Percentiles rank a stretch among this genome's conserved stretches.
phyloP scores from a whole-genome alignment of 2,797 vertebrate genomes.

The Crocodylus rhombifer region DNA sequence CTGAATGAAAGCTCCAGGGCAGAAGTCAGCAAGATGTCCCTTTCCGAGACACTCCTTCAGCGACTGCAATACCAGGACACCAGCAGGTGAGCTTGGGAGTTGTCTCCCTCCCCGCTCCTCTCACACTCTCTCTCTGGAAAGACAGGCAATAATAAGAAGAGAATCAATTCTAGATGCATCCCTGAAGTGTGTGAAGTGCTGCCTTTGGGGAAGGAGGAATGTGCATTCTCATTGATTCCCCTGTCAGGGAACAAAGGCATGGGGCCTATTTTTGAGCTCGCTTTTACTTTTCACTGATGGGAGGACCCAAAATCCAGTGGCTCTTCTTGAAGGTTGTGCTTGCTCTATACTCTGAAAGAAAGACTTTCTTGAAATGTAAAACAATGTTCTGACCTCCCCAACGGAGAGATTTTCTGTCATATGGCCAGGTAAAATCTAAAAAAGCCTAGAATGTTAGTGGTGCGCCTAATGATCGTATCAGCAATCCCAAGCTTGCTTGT shows the following conservation, averaged over 20 bases:
- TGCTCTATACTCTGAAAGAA: neutral
- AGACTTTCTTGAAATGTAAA: neutral
- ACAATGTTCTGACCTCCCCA: neutral
- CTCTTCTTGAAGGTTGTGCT: neutral
- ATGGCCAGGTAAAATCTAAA: neutral
- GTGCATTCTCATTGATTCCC: neutral
- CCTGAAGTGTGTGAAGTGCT: neutral
- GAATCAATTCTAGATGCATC: neutral
- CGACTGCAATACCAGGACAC: conserved; percentile 91
- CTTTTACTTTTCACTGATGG: neutral
- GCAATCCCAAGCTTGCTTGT: neutral
- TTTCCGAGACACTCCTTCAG: conserved; percentile 87
- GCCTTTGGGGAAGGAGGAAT: neutral
- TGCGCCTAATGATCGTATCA: neutral
- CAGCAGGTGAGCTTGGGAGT: conserved; percentile 80
- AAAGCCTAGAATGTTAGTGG: neutral
- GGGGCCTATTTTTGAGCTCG: neutral
- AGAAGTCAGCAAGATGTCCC: conserved; percentile 79
- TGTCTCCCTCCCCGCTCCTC: neutral
- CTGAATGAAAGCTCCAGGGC: conserved; percentile 65
- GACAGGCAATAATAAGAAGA: neutral
- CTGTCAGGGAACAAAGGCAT: neutral
- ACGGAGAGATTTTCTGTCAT: neutral
- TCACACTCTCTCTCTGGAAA: neutral
- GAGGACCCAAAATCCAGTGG: neutral